These are phyloP conservation scores for Agonopterix heracliana DNA, from an alignment of 2,888 invertebrate genomes.

Conservation along the genomic window DNA sequence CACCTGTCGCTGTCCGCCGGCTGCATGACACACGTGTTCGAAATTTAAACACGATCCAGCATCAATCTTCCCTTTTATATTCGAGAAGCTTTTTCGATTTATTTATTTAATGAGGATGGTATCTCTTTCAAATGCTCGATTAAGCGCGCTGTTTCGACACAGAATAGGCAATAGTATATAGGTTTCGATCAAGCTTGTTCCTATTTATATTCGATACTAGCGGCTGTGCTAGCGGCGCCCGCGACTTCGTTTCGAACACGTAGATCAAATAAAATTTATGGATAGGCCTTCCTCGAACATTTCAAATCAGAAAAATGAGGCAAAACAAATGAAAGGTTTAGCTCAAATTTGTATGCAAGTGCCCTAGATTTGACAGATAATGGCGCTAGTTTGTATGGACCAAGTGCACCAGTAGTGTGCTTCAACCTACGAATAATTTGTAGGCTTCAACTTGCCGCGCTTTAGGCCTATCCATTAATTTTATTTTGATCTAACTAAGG, in stretches of 20 bases:
- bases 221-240: neutral
- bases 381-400: no score
- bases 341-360: no score
- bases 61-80: constrained; percentile 34
- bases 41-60: constrained; percentile 26
- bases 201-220: no score
- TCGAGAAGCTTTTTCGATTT: constrained; percentile 18
- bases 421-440: no score
- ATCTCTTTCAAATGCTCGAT: neutral
- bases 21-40: constrained; percentile 47
- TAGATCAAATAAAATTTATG: neutral
- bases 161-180: neutral
- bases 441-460: no score
- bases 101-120: constrained; percentile 13
- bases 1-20: constrained; percentile 30
- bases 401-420: no score
- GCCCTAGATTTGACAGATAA: no score
- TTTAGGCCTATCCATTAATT: no score
- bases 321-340: no score
- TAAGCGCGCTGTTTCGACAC: neutral
- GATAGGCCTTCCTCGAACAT: no score
- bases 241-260: neutral
- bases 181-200: neutral
- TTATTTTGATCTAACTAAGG: no score
- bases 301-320: no score